Base-by-base conservation (phyloP, 2,888 invertebrate species). In the Idaea straminata region DNA sequence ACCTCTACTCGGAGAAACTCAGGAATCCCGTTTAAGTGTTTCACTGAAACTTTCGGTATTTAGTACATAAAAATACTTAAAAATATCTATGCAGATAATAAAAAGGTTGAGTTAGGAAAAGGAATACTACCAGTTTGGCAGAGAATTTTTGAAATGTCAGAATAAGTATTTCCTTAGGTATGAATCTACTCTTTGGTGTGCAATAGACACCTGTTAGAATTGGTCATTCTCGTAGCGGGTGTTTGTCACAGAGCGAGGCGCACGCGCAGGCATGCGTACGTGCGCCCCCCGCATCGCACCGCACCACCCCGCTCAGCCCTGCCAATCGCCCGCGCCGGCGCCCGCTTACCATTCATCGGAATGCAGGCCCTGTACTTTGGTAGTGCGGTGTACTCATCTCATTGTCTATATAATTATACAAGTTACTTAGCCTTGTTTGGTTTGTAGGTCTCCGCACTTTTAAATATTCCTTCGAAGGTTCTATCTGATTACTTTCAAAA, bases 241-340 rank as follows among this genome's bases (percentile, higher is more conserved):
- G 84, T 83, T 83, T 80, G 81, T 79, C 79, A 81, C 80, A 78
- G 25, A 25, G 78, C 68, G 71, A 66, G 77, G 79, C 84, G 86
- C 87, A 88, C 89, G 89, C 89, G 88, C 86, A 85, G 88, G 88
- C 86, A 89, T 88, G 86, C 84, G 84, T 82, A 79, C 81, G 78
- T 75, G 78, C 74, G 75, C 69, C 69, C 70, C 66, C 68, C 69
- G 64, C 65, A 60, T 68, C 72, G 66, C 67, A 63, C 72, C 72
- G 73, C 70, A 25, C 25, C 68, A 69, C 64, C 70, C 66, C 73
- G 70, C 72, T 59, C 63, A 71, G 71, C 74, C 70, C 61, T 65
- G 70, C 69, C 69, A 25, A 72, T 68, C 69, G 65, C 69, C 70
- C 65, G 66, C 72, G 61, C 71, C 72, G 72, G 74, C 81, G 79